Percentiles rank a stretch among this genome's conserved stretches.
Evolutionary conservation across 2,797 vertebrate genomes (phyloP).

Genomic region (Pantherophis vulpinus): DNA sequence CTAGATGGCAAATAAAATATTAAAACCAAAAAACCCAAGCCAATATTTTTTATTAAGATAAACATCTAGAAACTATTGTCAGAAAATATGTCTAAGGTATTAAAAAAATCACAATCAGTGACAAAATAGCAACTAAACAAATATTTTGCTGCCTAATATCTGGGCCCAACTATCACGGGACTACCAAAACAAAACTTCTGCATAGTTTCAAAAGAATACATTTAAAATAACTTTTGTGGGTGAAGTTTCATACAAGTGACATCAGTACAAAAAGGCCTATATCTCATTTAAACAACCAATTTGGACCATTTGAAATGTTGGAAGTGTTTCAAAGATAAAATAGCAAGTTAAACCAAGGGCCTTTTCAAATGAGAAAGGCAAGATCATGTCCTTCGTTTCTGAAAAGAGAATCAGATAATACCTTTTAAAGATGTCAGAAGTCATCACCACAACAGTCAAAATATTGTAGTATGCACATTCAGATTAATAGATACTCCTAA

Average conservation of each 20-base stretch:
- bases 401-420: neutral
- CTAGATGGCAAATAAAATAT: neutral
- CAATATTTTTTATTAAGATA: neutral
- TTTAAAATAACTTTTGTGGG: neutral
- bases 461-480: neutral
- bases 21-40: neutral
- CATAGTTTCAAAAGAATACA: neutral
- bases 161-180: neutral
- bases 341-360: neutral
- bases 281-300: neutral
- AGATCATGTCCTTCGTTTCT: neutral
- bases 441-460: neutral
- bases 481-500: neutral
- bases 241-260: neutral
- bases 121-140: neutral
- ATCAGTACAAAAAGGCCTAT: neutral
- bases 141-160: neutral
- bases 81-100: neutral
- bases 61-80: neutral
- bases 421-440: neutral
- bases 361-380: neutral
- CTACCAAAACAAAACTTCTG: neutral
- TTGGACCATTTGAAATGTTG: neutral
- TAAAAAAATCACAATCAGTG: neutral
- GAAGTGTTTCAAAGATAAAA: neutral